Conservation (phyloP, 2,888 invertebrate genomes). For the Crocallis elinguaria region DNA sequence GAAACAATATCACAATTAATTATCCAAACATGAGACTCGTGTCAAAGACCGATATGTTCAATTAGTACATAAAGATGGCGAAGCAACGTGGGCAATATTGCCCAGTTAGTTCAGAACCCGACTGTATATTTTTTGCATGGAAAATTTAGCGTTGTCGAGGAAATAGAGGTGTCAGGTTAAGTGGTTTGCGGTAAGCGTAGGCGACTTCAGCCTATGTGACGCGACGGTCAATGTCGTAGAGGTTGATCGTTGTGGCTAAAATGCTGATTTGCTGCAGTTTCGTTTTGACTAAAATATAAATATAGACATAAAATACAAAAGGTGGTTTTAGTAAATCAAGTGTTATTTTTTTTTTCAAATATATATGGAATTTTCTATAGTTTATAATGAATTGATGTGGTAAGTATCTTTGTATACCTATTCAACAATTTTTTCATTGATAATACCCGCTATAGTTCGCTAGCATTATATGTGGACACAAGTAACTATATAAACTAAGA, state of each 20-base stretch:
- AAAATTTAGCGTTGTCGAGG: slow-evolving; percentile 31
- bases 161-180: slow-evolving; percentile 47
- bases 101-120: slow-evolving; percentile 50
- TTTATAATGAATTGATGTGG: no score
- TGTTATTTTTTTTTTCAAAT: no score
- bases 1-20: slow-evolving; percentile 55
- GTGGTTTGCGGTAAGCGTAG: slow-evolving; percentile 59
- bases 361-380: no score
- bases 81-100: slow-evolving; percentile 67
- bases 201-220: slow-evolving; percentile 59
- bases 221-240: slow-evolving; percentile 55
- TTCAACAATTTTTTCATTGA: no score
- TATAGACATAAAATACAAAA: no score
- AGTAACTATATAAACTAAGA: no score
- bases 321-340: no score
- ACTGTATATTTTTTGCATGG: slow-evolving; percentile 38
- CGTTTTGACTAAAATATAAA: no score
- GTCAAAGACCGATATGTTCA: slow-evolving; percentile 80
- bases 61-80: slow-evolving; percentile 76
- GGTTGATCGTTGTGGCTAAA: slow-evolving; percentile 43
- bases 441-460: no score
- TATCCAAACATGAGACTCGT: slow-evolving; percentile 61
- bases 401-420: no score
- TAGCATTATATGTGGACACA: no score
- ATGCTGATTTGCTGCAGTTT: slow-evolving; percentile 20